phyloP scores from a whole-genome alignment of 2,113 vertebrate species.

The Paraplagusia blochii region DNA sequence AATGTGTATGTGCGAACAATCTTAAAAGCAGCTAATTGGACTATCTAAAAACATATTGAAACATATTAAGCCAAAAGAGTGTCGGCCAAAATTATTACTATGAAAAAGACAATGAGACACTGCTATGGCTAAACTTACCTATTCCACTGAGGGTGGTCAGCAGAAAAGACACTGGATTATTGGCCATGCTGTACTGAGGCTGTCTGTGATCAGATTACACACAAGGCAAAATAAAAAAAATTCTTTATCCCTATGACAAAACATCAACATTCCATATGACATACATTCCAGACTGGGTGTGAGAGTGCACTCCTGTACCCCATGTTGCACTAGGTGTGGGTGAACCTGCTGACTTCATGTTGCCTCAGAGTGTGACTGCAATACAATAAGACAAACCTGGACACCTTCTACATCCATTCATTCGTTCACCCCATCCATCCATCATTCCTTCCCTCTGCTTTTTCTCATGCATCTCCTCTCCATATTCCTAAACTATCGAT shows the following conservation, averaged over 20 bases:
- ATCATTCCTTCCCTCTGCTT: neutral
- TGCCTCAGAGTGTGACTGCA: slow-evolving; percentile 60
- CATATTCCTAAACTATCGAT: slow-evolving; percentile 12
- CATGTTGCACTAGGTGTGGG: slow-evolving; percentile 58
- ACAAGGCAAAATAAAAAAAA: neutral
- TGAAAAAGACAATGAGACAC: too few relatives aligned
- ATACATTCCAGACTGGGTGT: slow-evolving; percentile 59
- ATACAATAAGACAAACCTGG: slow-evolving; percentile 62
- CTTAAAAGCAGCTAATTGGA: too few relatives aligned
- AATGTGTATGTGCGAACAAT: too few relatives aligned
- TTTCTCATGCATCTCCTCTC: neutral
- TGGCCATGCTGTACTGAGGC: neutral
- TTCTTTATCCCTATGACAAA: slow-evolving; percentile 55
- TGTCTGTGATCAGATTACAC: neutral
- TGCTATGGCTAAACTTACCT: too few relatives aligned
- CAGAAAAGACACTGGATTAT: too few relatives aligned
- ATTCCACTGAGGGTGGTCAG: too few relatives aligned
- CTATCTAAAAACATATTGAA: too few relatives aligned
- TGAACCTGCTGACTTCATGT: slow-evolving; percentile 52
- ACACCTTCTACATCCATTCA: neutral
- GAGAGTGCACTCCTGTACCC: slow-evolving; percentile 48
- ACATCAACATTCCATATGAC: slow-evolving; percentile 54
- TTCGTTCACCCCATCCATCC: neutral
- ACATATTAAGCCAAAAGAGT: too few relatives aligned
- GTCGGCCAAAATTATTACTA: too few relatives aligned